phyloP scores from a whole-genome alignment of 2,888 invertebrate genomes.

The Phlogophora meticulosa region DNA sequence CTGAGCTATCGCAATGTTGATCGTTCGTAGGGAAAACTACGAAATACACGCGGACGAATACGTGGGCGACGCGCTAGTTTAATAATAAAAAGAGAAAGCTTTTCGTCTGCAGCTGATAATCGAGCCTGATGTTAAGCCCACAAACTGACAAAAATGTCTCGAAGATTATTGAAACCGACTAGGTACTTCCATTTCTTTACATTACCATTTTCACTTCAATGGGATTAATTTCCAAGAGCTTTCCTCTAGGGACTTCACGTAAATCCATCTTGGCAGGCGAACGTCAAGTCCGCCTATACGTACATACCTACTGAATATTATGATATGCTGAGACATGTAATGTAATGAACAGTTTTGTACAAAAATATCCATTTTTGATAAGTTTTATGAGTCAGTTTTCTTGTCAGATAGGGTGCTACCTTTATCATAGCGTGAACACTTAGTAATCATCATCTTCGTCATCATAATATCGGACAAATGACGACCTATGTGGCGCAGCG shows the following conservation, averaged over 20 bases:
- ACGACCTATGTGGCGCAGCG: too few relatives aligned
- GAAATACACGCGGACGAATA: too few relatives aligned
- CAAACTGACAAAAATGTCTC: not conserved
- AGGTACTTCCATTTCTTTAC: conserved; percentile 13
- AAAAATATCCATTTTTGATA: too few relatives aligned
- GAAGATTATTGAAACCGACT: conserved; percentile 22
- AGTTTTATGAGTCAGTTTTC: too few relatives aligned
- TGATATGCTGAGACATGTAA: not conserved
- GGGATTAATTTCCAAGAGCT: conserved; percentile 20
- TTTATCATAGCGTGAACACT: too few relatives aligned
- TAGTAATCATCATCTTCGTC: too few relatives aligned
- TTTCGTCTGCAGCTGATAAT: not conserved
- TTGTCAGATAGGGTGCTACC: too few relatives aligned
- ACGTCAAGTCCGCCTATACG: not conserved
- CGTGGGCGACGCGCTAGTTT: accelerated
- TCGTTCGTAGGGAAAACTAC: too few relatives aligned
- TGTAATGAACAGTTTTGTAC: too few relatives aligned
- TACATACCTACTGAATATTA: conserved; percentile 6
- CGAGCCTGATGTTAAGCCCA: not conserved
- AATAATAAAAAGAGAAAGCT: not conserved
- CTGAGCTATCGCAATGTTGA: too few relatives aligned
- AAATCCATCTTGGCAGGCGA: conserved; percentile 17
- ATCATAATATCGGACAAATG: too few relatives aligned
- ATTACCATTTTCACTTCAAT: conserved; percentile 35
- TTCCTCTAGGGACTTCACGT: conserved; percentile 17